Base-by-base conservation (phyloP, 2,797 vertebrate genomes). In the Aphelocoma californica region DNA sequence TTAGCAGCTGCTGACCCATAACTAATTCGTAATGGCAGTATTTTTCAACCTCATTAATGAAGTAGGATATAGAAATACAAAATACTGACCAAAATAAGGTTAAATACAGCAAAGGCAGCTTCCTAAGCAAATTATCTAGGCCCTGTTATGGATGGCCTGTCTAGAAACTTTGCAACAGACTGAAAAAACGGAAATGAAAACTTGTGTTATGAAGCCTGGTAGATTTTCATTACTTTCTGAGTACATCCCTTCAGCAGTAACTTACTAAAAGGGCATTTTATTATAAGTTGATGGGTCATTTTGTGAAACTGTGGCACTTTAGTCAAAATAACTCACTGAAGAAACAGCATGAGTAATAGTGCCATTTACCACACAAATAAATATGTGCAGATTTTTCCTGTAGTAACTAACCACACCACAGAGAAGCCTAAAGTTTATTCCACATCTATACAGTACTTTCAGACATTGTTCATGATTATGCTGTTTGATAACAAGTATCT, bases 1-100 rank as follows among this genome's bases (percentile, higher is more conserved):
- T 91, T 48, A 95, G 70, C 88, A 96, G 90, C 75, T 96, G 77
- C 70, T 94, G 93, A 96, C 77, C 92, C 73, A 38, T 91, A 92
- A 93, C 77, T 92, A 86, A 88, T 92, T 90, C 13, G 11, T 40
- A 88, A 72, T 40, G 75, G 77, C 65, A 47, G 65, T 83, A 90
- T 94, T 92, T 95, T 95, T 90, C 47, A 95, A 94, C 13, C 54
- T 90, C 58, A 38, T 58, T 88, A 93, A 90, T 84, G 75, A 86
- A 83, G 50, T 6, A 93, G 72, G 47, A 83, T 86, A 73, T 17
- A 86, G 69, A 91, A 90, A 91, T 65, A 75, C 5, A 71, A 93
- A 61, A 66, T 51, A 71, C 8, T 34, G 18, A 1, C 1, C 1
- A 47, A 40, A 50, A 44, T 81, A 75, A 56, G 3, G n/a, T 92